phyloP scores from a whole-genome alignment of 2,113 vertebrate species.

The Polypterus bichir region DNA sequence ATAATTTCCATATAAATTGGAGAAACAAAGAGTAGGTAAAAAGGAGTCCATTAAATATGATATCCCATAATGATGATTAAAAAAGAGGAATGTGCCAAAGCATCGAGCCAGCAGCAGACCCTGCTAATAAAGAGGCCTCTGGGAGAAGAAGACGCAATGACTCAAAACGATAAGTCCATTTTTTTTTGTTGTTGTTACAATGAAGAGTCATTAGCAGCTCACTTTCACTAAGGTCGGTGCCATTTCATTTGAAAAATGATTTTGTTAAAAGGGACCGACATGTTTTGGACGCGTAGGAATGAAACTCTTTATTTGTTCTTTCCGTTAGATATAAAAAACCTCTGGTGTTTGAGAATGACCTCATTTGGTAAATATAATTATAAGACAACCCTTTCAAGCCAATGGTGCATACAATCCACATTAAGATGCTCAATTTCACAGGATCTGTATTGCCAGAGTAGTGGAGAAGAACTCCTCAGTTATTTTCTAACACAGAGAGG shows the following conservation, averaged over 20 bases:
- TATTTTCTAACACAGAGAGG: not conserved
- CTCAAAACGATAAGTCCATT: no score
- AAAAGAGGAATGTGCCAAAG: not conserved
- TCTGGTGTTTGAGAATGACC: slow-evolving; percentile 19
- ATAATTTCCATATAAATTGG: not conserved
- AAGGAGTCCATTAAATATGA: not conserved
- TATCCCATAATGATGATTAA: slow-evolving; percentile 1
- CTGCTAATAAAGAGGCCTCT: no score
- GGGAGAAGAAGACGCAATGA: no score
- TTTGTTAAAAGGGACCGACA: no score
- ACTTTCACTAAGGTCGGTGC: no score
- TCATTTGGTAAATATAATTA: slow-evolving; percentile 28
- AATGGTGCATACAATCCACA: slow-evolving; percentile 25
- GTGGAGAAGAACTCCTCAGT: slow-evolving; percentile 15
- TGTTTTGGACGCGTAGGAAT: no score
- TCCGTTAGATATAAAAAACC: not conserved
- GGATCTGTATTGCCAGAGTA: slow-evolving; percentile 18
- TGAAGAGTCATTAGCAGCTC: no score
- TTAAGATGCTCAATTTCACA: slow-evolving; percentile 26
- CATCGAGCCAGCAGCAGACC: no score
- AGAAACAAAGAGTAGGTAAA: not conserved
- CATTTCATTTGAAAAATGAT: no score
- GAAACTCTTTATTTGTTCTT: not conserved
- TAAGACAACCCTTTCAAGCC: slow-evolving; percentile 21
- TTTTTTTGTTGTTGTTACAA: no score